Conservation (phyloP, 92 coral and sea anemone genomes). For the Phymanthus crucifer region DNA sequence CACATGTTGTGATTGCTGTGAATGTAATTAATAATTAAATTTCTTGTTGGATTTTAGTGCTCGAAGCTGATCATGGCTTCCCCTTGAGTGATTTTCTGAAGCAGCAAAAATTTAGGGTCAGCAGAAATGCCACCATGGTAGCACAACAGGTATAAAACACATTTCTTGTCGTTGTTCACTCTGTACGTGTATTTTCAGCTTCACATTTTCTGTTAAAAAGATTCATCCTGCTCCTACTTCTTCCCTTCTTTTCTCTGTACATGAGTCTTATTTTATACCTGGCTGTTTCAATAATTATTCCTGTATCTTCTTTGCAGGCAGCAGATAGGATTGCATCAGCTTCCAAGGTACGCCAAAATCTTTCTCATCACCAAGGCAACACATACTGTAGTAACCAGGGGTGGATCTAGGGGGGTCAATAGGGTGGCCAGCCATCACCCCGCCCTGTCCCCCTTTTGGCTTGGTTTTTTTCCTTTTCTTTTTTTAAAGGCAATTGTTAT, state of each 20-base stretch:
- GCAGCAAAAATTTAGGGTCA: constrained; percentile 49
- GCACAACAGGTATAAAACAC: constrained; percentile 72
- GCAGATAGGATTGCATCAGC: constrained; percentile 70
- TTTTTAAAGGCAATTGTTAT: no score
- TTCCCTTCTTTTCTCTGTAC: no score
- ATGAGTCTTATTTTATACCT: no score
- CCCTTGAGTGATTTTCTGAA: constrained; percentile 74
- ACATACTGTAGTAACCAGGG: no score
- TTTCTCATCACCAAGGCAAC: background rate
- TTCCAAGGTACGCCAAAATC: constrained; percentile 47
- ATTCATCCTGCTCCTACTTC: no score
- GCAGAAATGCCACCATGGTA: constrained; percentile 91
- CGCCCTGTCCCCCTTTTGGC: no score
- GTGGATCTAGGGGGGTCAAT: no score
- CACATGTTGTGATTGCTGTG: no score
- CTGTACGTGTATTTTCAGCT: no score
- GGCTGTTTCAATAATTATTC: no score
- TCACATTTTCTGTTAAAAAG: no score
- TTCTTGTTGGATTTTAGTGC: background rate
- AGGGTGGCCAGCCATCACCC: no score
- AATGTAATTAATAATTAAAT: background rate
- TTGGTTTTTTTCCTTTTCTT: background rate
- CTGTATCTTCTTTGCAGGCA: constrained; percentile 41
- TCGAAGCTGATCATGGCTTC: constrained; percentile 50
- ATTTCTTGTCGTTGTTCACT: background rate